These are phyloP conservation scores for Glaucopsyche alexis DNA, from an alignment of 2,888 invertebrate genomes.

Conservation along the genomic window DNA sequence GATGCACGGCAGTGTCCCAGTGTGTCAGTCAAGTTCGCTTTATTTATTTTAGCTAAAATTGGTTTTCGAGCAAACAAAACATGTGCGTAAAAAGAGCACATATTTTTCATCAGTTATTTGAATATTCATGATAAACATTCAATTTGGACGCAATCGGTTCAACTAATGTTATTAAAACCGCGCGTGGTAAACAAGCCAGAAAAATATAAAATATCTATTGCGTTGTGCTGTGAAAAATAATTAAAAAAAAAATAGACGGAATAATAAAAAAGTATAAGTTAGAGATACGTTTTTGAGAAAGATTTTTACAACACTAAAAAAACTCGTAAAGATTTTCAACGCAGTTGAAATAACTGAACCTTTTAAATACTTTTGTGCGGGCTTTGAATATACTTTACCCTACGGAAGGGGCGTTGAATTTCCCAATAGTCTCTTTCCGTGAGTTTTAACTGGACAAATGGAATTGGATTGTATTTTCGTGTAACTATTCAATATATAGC, in stretches of 20 bases:
- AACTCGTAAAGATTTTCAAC: neutral
- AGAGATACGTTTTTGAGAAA: no score
- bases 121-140: slow-evolving; percentile 27
- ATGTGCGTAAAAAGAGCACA: slow-evolving; percentile 6
- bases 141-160: slow-evolving; percentile 25
- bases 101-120: slow-evolving; percentile 24
- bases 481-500: neutral
- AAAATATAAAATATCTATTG: neutral
- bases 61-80: slow-evolving; percentile 4
- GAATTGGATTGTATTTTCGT: neutral
- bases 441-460: neutral
- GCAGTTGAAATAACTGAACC: neutral
- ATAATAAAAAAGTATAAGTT: no score
- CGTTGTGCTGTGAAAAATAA: neutral
- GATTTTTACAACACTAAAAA: neutral
- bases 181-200: neutral
- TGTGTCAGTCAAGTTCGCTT: neutral
- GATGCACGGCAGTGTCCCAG: neutral
- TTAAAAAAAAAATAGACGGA: no score
- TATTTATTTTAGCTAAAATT: slow-evolving; percentile 9
- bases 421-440: neutral
- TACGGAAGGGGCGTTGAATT: neutral
- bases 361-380: slow-evolving; percentile 1
- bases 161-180: slow-evolving; percentile 21
- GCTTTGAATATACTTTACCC: neutral